These are phyloP conservation scores for Phyllotis vaccarum DNA, from an alignment of 2,797 vertebrate species.

Conservation along the genomic window DNA sequence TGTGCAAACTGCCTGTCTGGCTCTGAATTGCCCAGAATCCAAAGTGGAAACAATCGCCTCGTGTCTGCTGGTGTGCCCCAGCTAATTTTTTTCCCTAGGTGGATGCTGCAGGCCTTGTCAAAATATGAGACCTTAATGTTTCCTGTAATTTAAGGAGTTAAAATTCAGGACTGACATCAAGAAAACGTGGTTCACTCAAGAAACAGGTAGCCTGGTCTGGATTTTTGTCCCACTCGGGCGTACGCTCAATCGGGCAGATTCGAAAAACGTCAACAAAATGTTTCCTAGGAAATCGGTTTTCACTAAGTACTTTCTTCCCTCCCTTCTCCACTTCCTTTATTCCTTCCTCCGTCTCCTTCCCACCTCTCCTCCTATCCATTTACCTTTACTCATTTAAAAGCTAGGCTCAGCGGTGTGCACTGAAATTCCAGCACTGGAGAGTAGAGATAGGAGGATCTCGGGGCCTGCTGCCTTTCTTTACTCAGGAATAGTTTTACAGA, in stretches of 20 bases:
- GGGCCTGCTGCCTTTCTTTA: not conserved
- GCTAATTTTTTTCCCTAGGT: not conserved
- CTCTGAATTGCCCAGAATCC: conserved; percentile 38
- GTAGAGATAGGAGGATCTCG: too few species aligned
- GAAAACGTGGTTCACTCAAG: not conserved
- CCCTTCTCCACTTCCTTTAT: too few species aligned
- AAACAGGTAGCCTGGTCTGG: not conserved
- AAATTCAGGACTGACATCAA: conserved; percentile 25
- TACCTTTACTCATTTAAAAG: not conserved
- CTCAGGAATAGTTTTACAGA: conserved; percentile 49
- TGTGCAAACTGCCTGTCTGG: not conserved
- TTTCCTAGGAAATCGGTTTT: conserved; percentile 33
- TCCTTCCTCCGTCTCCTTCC: too few species aligned
- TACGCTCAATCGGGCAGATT: not conserved
- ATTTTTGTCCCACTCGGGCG: not conserved
- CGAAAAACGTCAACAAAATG: conserved; percentile 9
- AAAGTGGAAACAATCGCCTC: not conserved
- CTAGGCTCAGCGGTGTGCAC: too few species aligned
- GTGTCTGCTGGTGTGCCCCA: not conserved
- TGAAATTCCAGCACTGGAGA: too few species aligned
- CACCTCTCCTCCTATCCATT: not conserved
- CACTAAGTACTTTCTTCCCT: not conserved
- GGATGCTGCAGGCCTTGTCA: conserved; percentile 23
- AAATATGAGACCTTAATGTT: not conserved
- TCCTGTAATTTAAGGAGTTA: conserved; percentile 23